Evolutionary conservation across 2,797 vertebrate genomes (phyloP).

Genomic region (Liparis tanakae): DNA sequence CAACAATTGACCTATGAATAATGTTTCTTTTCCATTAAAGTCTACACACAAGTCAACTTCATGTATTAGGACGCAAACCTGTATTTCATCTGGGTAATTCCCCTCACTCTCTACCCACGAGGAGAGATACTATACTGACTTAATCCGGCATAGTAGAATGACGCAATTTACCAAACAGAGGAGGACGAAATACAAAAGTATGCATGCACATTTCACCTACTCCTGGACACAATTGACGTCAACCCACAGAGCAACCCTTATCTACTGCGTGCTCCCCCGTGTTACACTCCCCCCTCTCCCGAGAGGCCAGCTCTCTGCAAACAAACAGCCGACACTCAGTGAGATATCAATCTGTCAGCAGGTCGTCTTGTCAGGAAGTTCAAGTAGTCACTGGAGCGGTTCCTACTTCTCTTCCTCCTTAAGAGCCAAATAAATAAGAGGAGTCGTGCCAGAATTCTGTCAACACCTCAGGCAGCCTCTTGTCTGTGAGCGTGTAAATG

Average conservation of each 20-base stretch:
- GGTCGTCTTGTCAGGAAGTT: constrained; percentile 86
- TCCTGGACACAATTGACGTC: constrained; percentile 36
- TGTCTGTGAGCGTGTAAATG: constrained; percentile 23
- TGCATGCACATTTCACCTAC: constrained; percentile 46
- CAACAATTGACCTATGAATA: not conserved
- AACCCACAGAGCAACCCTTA: constrained; percentile 50
- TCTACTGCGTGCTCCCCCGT: constrained; percentile 44
- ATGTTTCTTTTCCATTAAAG: constrained; percentile 7
- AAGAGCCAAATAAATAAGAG: constrained; percentile 75
- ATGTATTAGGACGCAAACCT: constrained; percentile 22
- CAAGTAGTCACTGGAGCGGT: constrained; percentile 81
- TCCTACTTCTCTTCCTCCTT: constrained; percentile 79
- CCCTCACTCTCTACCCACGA: constrained; percentile 8
- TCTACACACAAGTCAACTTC: constrained; percentile 2
- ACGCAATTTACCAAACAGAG: constrained; percentile 37
- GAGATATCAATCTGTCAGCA: constrained; percentile 86
- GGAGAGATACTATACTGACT: constrained; percentile 12
- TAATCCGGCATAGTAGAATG: constrained; percentile 16
- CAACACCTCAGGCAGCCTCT: constrained; percentile 53
- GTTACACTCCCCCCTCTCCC: constrained; percentile 38
- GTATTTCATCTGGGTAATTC: not conserved
- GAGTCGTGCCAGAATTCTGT: constrained; percentile 62
- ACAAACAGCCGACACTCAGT: constrained; percentile 85
- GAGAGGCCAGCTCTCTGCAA: constrained; percentile 72
- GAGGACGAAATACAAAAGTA: constrained; percentile 42